Evolutionary conservation across 1,140 invertebrate species (phyloP).

Genomic region (Anadara kagoshimensis): DNA sequence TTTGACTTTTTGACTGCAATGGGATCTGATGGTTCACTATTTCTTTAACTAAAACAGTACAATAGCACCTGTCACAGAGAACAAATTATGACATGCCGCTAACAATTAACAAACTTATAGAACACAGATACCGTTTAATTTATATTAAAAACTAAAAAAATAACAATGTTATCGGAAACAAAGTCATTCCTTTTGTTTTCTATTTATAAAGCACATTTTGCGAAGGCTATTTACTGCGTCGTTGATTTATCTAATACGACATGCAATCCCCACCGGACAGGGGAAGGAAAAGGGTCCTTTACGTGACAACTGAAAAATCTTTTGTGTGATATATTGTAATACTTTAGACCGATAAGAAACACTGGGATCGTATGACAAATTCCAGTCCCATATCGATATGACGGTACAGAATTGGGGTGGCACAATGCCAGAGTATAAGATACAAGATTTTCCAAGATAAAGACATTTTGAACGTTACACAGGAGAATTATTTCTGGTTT

Average conservation of each 20-base stretch:
- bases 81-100: background rate
- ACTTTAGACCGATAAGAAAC: slow-evolving; percentile 15
- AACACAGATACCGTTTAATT: slow-evolving; percentile 6
- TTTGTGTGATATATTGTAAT: slow-evolving; percentile 20
- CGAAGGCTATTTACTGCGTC: slow-evolving; percentile 27
- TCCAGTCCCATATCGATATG: slow-evolving; percentile 21
- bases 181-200: slow-evolving; percentile 37
- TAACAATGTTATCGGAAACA: slow-evolving; percentile 2
- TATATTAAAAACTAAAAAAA: background rate
- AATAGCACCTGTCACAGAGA: slow-evolving; percentile 1
- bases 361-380: slow-evolving; percentile 6
- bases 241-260: slow-evolving; percentile 31
- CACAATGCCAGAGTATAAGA: slow-evolving; percentile 26
- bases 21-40: slow-evolving; percentile 8
- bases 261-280: slow-evolving; percentile 15
- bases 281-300: slow-evolving; percentile 16
- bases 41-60: slow-evolving; percentile 4
- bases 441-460: slow-evolving; percentile 14
- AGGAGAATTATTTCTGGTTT: slow-evolving; percentile 13
- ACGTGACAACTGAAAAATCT: slow-evolving; percentile 33
- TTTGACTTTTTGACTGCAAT: slow-evolving; percentile 9
- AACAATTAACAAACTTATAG: slow-evolving; percentile 4
- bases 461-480: slow-evolving; percentile 8
- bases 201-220: slow-evolving; percentile 19
- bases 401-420: slow-evolving; percentile 23